Base-by-base conservation (phyloP, 2,888 invertebrate species). In the Osmoderma eremita region DNA sequence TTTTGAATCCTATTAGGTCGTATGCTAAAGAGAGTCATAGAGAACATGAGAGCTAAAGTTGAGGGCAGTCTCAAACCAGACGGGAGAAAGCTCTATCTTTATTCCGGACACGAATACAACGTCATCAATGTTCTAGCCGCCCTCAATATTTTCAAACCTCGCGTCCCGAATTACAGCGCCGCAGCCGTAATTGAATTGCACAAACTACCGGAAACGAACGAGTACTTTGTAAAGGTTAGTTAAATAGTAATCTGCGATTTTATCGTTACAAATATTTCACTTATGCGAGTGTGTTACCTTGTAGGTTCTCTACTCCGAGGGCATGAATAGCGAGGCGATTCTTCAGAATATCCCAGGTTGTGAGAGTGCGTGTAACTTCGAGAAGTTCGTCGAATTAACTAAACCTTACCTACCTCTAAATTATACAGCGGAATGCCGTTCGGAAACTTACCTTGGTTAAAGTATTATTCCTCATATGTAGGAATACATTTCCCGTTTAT, bases 21-120 rank as follows among this genome's bases (percentile, higher is more conserved):
- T 15, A 77, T 76, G 69, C 68, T 81, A 45, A 74, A 73, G 15
- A 77, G 72, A 63, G 75, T 80, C 1, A 71, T 80, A 13, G 70
- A 76, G 17, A 72, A 79, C 56, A 80, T 80, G 76, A 54, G 72
- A 6, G 68, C 69, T 18, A 78, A 77, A 69, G 69, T 76, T 2
- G 70, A 70, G 10, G 70, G 73, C 22, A 54, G 48, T 2, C 73
- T 2, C 72, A 73, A 67, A 2, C 73, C 75, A 3, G 63, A 69
- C 13, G 75, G 69, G 1, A 75, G 76, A 3, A 84, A 83, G 71
- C 77, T 86, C 24, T 82, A 79, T 71, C 72, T 86, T 20, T 86
- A 83, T 76, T 83, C 85, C 30, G 86, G 84, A 1, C 88, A 88
- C 76, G 88, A 88, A 74, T 84, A 85, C 3, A 87, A 87, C 30